Base-by-base conservation (phyloP, 1,140 invertebrate genomes). In the Philopotamus ludificatus region DNA sequence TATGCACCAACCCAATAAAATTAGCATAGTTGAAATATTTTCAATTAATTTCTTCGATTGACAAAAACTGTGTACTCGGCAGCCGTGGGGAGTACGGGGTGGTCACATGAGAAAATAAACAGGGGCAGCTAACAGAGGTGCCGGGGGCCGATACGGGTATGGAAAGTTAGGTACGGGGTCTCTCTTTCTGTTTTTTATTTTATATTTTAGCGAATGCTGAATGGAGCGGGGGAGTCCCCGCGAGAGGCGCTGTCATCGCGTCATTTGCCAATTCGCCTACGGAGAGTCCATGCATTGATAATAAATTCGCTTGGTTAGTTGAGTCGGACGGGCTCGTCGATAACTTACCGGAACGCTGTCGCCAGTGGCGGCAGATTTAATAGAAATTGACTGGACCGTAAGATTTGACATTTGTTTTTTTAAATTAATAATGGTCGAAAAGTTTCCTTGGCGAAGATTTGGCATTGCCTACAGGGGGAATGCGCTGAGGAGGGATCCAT, bases 181-280 rank as follows among this genome's bases (percentile, higher is more conserved):
- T 21, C 8, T 49, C 45, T 47, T 21, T 34, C 39, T 58, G 34
- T 55, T 54, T 34, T 49, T 28, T 12, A 45, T 49, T 59, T 66
- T 66, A 60, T 66, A 65, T 65, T 65, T 65, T 54, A 65, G 55
- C 63, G 23, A 41, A 21, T 49, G 12, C 22, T 15, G 21, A 49
- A 47, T 54, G 55, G 44, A 41, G 58, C 51, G 42, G 50, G n/a
- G 39, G 55, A 66, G 55, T 59, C 42, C 21, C 44, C 57, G 28
- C 47, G 55, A 41, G 57, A 22, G 23, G 55, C 34, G 18, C 42
- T 34, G 59, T 62, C 59, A 51, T 41, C 23, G 44, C 55, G 63
- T 65, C 57, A 60, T 60, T 61, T 54, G 57, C 64, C 55, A 66
- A 60, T 66, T 50, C 64, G 64, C 64, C 64, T 58, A 65, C 63